phyloP scores from a whole-genome alignment of 2,113 vertebrate species.

The Blennius ocellaris region DNA sequence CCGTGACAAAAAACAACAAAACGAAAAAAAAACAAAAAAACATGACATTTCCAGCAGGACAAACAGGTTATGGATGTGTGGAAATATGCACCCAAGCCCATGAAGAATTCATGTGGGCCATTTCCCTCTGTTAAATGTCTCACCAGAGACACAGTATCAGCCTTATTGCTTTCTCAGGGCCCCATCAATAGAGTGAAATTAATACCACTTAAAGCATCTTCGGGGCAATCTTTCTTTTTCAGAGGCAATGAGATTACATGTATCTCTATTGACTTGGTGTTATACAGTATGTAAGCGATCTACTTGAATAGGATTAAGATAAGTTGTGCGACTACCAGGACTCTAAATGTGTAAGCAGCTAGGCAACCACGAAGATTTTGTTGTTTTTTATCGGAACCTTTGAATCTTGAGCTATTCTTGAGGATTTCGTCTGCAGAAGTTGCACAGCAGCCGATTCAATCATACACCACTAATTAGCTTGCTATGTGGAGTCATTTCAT shows the following conservation, averaged over 20 bases:
- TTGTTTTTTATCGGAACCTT: conserved; percentile 17
- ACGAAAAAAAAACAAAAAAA: no score
- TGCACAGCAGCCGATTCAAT: conserved; percentile 29
- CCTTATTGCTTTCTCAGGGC: conserved; percentile 51
- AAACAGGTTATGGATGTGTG: conserved; percentile 63
- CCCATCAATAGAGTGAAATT: conserved; percentile 75
- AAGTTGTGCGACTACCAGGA: conserved; percentile 47
- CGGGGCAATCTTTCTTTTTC: conserved; percentile 71
- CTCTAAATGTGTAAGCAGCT: conserved; percentile 36
- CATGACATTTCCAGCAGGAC: conserved; percentile 26
- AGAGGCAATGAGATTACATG: conserved; percentile 77
- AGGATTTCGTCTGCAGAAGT: conserved; percentile 5
- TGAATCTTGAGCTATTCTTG: conserved; percentile 14
- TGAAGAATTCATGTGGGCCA: conserved; percentile 67
- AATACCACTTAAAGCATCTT: conserved; percentile 76
- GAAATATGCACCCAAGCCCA: conserved; percentile 56
- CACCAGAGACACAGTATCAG: conserved; percentile 65
- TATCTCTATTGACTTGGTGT: conserved; percentile 69
- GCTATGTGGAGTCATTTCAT: conserved; percentile 47
- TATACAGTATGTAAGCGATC: conserved; percentile 76
- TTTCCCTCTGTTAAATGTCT: conserved; percentile 70
- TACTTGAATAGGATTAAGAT: conserved; percentile 79
- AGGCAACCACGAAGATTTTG: conserved; percentile 3
- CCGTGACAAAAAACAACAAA: conserved; percentile 2
- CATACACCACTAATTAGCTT: conserved; percentile 49